These are phyloP conservation scores for Sinelater perroti DNA, from an alignment of 2,888 invertebrate genomes.

Conservation along the genomic window DNA sequence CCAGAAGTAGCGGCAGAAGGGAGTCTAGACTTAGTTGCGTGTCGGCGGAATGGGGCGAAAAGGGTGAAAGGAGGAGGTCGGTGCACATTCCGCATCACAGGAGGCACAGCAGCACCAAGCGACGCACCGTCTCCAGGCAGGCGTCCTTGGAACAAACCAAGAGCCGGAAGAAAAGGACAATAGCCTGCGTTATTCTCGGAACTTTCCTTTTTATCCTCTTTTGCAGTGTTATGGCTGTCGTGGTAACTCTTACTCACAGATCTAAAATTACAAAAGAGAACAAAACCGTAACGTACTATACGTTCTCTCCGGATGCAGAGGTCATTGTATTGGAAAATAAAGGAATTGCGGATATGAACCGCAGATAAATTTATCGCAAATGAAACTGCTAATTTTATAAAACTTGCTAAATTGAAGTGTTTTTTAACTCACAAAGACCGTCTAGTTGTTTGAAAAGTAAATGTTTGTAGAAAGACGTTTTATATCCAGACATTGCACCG, in stretches of 20 bases:
- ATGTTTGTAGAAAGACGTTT: too few species aligned
- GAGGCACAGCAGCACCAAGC: conserved; percentile 27
- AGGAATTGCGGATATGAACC: not conserved
- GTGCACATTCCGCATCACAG: conserved; percentile 19
- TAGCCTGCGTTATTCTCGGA: conserved; percentile 75
- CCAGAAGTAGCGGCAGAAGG: conserved; percentile 6
- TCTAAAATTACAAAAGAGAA: conserved; percentile 48
- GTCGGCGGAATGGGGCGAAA: conserved; percentile 16
- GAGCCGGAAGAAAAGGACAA: conserved; percentile 73
- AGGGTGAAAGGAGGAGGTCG: conserved; percentile 49
- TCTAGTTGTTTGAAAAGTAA: too few species aligned
- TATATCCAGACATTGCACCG: too few species aligned
- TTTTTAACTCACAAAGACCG: too few species aligned
- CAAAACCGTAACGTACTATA: conserved; percentile 50
- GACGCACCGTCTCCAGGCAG: conserved; percentile 16
- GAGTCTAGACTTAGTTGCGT: conserved; percentile 17
- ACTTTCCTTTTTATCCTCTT: conserved; percentile 78
- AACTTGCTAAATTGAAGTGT: too few species aligned
- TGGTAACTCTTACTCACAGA: conserved; percentile 73
- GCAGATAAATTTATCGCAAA: conserved; percentile 1
- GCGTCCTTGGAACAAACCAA: conserved; percentile 60
- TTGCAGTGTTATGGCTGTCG: conserved; percentile 78
- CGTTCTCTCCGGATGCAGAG: conserved; percentile 48
- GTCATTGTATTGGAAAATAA: not conserved
- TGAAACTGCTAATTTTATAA: too few species aligned